These are phyloP conservation scores for Pheosia tremula DNA, from an alignment of 2,888 invertebrate species.

Conservation along the genomic window DNA sequence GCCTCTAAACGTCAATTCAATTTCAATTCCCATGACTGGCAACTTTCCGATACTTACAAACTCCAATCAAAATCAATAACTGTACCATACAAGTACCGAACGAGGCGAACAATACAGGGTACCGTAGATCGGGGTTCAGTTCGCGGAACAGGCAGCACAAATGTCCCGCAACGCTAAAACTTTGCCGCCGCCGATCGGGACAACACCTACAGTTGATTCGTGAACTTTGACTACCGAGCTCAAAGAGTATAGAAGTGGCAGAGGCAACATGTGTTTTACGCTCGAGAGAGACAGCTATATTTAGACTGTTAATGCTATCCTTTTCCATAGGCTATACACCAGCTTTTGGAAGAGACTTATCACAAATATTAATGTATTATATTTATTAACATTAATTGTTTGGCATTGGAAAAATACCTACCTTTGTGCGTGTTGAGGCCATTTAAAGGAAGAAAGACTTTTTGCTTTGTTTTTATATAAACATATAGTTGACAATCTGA, in stretches of 20 bases:
- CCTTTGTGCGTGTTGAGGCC: too few relatives aligned
- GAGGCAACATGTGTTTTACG: not conserved
- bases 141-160: slow-evolving; percentile 48
- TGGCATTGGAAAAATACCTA: too few relatives aligned
- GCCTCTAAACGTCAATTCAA: not conserved
- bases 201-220: slow-evolving; percentile 58
- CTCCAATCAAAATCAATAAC: slow-evolving; percentile 5
- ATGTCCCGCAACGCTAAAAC: slow-evolving; percentile 53
- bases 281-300: too few relatives aligned
- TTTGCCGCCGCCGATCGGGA: slow-evolving; percentile 46
- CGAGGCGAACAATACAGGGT: slow-evolving; percentile 43
- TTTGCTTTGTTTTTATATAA: too few relatives aligned
- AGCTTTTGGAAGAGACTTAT: too few relatives aligned
- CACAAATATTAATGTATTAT: too few relatives aligned
- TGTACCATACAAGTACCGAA: slow-evolving; percentile 29
- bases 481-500: too few relatives aligned
- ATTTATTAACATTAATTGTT: too few relatives aligned
- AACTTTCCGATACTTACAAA: not conserved
- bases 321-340: too few relatives aligned
- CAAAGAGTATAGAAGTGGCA: slow-evolving; percentile 37
- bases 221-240: slow-evolving; percentile 44
- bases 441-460: too few relatives aligned
- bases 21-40: too few relatives aligned
- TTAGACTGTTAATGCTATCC: too few relatives aligned
- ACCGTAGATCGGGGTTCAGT: slow-evolving; percentile 30